Evolutionary conservation across 1,140 invertebrate genomes (phyloP).

Genomic region (Drosophila ananassae): DNA sequence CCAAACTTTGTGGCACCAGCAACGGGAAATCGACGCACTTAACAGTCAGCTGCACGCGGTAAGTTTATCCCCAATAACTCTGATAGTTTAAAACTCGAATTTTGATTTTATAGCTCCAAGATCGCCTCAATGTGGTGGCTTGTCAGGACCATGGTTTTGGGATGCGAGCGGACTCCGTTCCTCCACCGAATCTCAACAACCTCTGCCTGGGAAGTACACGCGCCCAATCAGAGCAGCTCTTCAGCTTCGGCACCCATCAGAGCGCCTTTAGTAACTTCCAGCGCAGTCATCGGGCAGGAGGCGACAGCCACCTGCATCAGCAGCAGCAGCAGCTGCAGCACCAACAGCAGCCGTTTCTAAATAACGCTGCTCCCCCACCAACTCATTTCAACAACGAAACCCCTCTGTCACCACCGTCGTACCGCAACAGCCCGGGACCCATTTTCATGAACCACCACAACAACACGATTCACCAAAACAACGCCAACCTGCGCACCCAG

Average conservation of each 20-base stretch:
- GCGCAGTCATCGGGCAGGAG: conserved; percentile 60
- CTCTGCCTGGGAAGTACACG: conserved; percentile 65
- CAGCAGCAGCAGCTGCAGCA: conserved; percentile 42
- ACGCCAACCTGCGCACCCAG: conserved; percentile 78
- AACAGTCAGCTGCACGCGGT: conserved; percentile 75
- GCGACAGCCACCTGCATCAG: conserved; percentile 45
- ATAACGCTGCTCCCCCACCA: conserved; percentile 59
- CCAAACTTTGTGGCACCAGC: conserved; percentile 87
- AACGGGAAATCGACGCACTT: conserved; percentile 85
- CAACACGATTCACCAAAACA: conserved; percentile 81
- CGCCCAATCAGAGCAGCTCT: conserved; percentile 79
- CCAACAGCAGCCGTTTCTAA: conserved; percentile 54
- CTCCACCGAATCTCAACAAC: conserved; percentile 67
- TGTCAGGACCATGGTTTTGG: conserved; percentile 61
- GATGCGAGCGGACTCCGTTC: conserved; percentile 75
- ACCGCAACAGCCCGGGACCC: conserved; percentile 72
- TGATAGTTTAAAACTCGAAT: background rate
- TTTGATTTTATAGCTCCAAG: conserved; percentile 60
- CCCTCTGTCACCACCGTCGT: conserved; percentile 67
- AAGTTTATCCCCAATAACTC: conserved; percentile 2
- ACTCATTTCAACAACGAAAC: conserved; percentile 76
- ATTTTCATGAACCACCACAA: conserved; percentile 84
- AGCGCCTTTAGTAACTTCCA: conserved; percentile 78
- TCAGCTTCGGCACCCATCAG: conserved; percentile 48
- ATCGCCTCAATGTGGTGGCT: conserved; percentile 57